These are phyloP conservation scores for Cyanistes caeruleus DNA, from an alignment of 2,113 vertebrate species.

Conservation along the genomic window DNA sequence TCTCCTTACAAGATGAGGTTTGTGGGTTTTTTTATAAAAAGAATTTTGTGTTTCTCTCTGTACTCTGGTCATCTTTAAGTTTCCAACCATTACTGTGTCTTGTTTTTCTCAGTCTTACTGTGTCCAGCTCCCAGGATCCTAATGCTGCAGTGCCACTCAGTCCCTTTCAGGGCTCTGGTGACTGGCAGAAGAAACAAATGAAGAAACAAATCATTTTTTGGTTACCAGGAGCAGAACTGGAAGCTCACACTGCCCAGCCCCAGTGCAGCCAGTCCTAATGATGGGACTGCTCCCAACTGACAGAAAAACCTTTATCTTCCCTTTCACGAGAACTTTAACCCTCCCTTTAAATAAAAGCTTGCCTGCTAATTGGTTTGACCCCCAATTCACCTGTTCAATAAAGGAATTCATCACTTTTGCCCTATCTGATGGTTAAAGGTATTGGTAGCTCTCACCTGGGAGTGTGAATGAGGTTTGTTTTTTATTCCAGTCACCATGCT, in stretches of 20 bases:
- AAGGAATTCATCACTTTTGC: not conserved
- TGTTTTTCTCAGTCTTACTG: not conserved
- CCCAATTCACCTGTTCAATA: not conserved
- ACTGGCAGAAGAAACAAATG: not conserved
- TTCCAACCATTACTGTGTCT: not conserved
- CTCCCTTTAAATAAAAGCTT: not conserved
- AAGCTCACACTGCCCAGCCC: not conserved
- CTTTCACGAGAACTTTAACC: not conserved
- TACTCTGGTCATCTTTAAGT: not conserved
- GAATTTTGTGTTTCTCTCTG: not conserved
- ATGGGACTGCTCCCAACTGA: not conserved
- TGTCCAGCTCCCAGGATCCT: not conserved
- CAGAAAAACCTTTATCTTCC: not conserved
- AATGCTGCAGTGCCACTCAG: not conserved
- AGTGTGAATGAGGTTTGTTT: not conserved
- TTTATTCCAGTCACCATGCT: not conserved
- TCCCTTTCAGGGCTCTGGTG: not conserved
- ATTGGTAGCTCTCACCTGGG: not conserved
- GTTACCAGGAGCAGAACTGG: not conserved
- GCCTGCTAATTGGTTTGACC: conserved; percentile 53
- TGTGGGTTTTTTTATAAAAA: not conserved
- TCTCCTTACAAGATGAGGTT: not conserved
- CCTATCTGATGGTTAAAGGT: not conserved
- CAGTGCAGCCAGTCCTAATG: not conserved
- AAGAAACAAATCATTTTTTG: not conserved